Evolutionary conservation across 2,113 vertebrate species (phyloP).

Genomic region (Maccullochella peelii): DNA sequence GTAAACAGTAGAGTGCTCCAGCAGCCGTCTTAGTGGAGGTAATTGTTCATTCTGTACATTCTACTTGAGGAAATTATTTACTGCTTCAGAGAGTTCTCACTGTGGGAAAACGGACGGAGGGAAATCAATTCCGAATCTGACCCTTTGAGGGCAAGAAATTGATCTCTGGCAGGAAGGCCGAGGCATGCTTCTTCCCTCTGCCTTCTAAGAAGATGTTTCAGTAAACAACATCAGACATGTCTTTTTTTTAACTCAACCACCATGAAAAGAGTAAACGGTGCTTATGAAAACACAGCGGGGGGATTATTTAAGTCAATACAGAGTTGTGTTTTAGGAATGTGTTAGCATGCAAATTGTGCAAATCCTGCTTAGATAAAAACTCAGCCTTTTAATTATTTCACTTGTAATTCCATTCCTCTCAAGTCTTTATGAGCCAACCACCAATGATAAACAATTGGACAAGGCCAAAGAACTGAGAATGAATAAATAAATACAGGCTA

Average conservation of each 20-base stretch:
- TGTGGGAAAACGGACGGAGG: slow-evolving; percentile 65
- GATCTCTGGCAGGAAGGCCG: slow-evolving; percentile 44
- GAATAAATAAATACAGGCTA: not conserved
- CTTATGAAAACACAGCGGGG: not conserved
- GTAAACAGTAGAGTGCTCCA: slow-evolving; percentile 22
- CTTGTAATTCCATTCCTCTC: not conserved
- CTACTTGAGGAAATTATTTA: slow-evolving; percentile 63
- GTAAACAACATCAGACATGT: slow-evolving; percentile 46
- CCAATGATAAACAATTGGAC: not conserved
- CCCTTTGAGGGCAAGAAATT: slow-evolving; percentile 64
- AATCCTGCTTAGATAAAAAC: not conserved
- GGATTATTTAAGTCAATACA: not conserved
- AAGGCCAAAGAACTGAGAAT: not conserved
- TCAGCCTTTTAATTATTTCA: not conserved
- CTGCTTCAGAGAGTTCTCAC: slow-evolving; percentile 67
- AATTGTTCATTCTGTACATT: slow-evolving; percentile 57
- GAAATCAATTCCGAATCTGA: slow-evolving; percentile 69
- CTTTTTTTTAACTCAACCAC: slow-evolving; percentile 4
- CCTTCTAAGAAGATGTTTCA: slow-evolving; percentile 24
- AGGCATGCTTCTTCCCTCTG: slow-evolving; percentile 8
- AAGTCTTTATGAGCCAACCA: not conserved
- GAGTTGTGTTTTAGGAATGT: not conserved
- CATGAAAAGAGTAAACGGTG: slow-evolving; percentile 1
- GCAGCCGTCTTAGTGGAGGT: slow-evolving; percentile 25
- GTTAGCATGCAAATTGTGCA: not conserved